Base-by-base conservation (phyloP, 2,888 invertebrate genomes). In the Rhagium mordax region DNA sequence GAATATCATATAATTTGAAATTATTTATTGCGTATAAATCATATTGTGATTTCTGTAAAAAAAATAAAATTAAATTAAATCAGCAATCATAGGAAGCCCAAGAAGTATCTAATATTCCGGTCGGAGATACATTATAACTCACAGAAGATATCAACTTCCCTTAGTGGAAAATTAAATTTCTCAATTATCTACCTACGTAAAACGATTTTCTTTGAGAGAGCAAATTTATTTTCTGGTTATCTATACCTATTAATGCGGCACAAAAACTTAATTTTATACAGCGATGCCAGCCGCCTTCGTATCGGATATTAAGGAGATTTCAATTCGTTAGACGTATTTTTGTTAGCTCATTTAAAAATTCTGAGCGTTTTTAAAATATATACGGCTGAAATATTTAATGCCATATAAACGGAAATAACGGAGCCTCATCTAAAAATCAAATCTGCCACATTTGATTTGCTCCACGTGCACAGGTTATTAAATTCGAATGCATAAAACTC, bases 21-120 rank as follows among this genome's bases (percentile, higher is more conserved):
- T 41, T 41, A 41, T 41, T 41, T 41, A n/a, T 10, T n/a, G 41
- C 41, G 1, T 33, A 33, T 33, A 33, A 33, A 33, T 33, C 10
- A 33, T 13, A 33, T 33, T 41, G 13, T 41, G 41, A 41, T 41
- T 41, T 41, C 2, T 3, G 41, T 13, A 41, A n/a, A 41, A 41
- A 15, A 70, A 75, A 69, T n/a, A n/a, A n/a, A n/a, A n/a, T n/a
- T n/a, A 69, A 72, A 60, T 70, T 65, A 67, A 59, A 61, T 59
- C 65, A 62, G 60, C 7, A 27, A 27, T 57, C 24, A n/a, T 16
- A 21, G 61, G 61, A 62, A 62, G 61, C 61, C 47, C 20, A 47
- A 48, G 21, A 62, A 62, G 47, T 62, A n/a, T n/a, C n/a, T n/a
- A 21, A 47, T 47, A 62, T 47, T 20, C 20, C 48, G 21, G 6